A percentile compares a stretch with the other conserved stretches of the same genome.
Conservation (phyloP, 2,797 vertebrate species). For the Mus minutoides region DNA sequence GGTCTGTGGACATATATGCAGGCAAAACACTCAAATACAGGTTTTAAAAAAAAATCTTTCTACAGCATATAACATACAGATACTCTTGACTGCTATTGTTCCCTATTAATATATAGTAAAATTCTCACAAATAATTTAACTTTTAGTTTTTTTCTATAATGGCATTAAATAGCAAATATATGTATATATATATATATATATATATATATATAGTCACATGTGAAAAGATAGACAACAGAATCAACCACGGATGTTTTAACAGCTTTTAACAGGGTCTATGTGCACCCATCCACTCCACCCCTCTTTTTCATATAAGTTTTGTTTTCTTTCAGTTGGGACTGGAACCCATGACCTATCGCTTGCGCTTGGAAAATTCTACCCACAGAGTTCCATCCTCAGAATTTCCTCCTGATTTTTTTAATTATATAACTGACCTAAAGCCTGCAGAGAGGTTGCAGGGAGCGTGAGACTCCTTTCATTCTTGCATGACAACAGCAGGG, state of each 20-base stretch:
- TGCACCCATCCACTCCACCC: not conserved
- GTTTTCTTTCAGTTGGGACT: not conserved
- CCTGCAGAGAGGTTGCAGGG: not conserved
- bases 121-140: not conserved
- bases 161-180: slow-evolving; percentile 50
- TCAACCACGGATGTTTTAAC: not conserved
- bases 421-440: slow-evolving; percentile 2
- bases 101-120: not conserved
- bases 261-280: not conserved
- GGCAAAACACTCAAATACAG: not conserved
- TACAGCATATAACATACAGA: not conserved
- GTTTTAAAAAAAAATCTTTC: not conserved
- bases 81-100: not conserved
- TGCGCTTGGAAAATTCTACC: not conserved
- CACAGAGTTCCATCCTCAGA: not conserved
- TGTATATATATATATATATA: no score
- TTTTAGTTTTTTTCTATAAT: slow-evolving; percentile 14
- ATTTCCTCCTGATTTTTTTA: not conserved
- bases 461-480: not conserved
- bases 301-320: not conserved
- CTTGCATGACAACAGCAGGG: not conserved
- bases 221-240: slow-evolving; percentile 3
- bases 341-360: not conserved
- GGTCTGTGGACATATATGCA: not conserved
- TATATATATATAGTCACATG: no score